Base-by-base conservation (phyloP, 2,888 invertebrate species). In the Campaea margaritaria region DNA sequence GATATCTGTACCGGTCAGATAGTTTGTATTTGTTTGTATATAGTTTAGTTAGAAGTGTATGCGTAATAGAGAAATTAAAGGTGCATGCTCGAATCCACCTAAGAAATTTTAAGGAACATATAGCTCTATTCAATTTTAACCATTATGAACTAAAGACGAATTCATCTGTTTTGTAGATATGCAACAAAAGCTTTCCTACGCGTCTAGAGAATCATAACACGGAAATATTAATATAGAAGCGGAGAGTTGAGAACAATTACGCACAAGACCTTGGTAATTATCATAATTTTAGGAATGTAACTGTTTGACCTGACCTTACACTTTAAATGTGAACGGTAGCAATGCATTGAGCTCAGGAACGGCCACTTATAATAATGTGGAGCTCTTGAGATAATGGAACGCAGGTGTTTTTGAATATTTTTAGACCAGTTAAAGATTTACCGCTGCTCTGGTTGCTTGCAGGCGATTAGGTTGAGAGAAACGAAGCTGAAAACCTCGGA, bases 241-340 rank as follows among this genome's bases (percentile, higher is more conserved):
- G 27, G 38, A 16, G 53, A 61, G 61, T 57, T 51, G 52, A 56
- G 53, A 69, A 67, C 67, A 61, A 62, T 63, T 13, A 53, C 41
- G 41, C 31, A 34, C 9, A 36, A 47, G 58, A 59, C 68, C 73
- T 72, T 76, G 70, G 66, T 70, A 71, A 64, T 47, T 60, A 60
- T 64, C 34, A 41, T 53, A 56, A 47, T 68, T 65, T 67, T 54
- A 63, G 62, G 60, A 55, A 60, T 62, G 67, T 65, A 65, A 51
- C 63, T 49, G 55, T 72, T 73, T 68, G 65, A 61, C 59, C 61
- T 56, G 70, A 72, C 81, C 78, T 81, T 77, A 75, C 68, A 70
- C 68, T 78, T 76, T 74, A 76, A 75, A 76, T 75, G 74, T 72
- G 72, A 76, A 72, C 50, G 67, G 66, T 63, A 66, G 55, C 56